Conservation (phyloP, 2,888 invertebrate genomes). For the Sarcophaga subvicina region DNA sequence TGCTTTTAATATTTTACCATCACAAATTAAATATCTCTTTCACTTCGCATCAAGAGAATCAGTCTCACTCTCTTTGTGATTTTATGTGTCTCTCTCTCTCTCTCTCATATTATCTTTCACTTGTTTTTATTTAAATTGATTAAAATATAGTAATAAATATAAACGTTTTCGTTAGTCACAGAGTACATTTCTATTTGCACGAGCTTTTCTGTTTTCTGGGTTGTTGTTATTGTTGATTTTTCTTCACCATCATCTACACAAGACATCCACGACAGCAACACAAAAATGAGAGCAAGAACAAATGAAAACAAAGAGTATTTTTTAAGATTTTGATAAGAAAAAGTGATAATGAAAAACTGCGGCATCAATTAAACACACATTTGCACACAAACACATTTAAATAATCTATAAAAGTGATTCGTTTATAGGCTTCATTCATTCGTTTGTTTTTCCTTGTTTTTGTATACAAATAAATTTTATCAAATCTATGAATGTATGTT, state of each 20-base stretch:
- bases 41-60: not conserved
- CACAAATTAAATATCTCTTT: not conserved
- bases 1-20: too few relatives aligned
- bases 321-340: conserved; percentile 34
- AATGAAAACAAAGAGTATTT: conserved; percentile 1
- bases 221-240: not conserved
- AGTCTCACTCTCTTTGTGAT: not conserved
- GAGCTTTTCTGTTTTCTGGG: not conserved
- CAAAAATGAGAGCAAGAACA: not conserved
- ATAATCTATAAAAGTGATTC: too few relatives aligned
- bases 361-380: not conserved
- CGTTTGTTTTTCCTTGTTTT: too few relatives aligned
- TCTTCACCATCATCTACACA: not conserved
- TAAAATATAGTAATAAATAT: conserved; percentile 11
- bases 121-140: conserved; percentile 17
- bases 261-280: not conserved
- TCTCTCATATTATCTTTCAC: not conserved
- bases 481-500: not conserved
- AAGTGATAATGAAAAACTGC: conserved; percentile 38
- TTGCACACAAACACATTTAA: too few relatives aligned
- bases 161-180: conserved; percentile 3
- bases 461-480: too few relatives aligned
- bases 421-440: too few relatives aligned
- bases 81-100: not conserved
- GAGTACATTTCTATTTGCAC: conserved; percentile 27